phyloP scores from a whole-genome alignment of 2,797 vertebrate genomes.

The Kryptopterus vitreolus region DNA sequence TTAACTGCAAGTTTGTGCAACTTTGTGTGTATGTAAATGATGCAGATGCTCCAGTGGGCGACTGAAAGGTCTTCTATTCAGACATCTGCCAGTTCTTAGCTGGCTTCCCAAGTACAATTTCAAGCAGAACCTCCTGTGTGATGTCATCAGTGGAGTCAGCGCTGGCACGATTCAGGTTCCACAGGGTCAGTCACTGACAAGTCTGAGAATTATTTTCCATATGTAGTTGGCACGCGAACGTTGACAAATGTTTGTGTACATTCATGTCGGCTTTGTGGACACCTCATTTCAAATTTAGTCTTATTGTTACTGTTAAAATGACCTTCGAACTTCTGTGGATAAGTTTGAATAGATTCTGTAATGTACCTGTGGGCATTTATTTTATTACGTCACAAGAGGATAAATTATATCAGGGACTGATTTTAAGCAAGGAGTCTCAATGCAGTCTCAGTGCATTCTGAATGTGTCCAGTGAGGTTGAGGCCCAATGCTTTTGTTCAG shows the following conservation, averaged over 20 bases:
- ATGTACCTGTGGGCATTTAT: neutral
- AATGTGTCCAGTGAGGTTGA: neutral
- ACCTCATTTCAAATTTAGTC: neutral
- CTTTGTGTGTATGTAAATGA: conserved; percentile 41
- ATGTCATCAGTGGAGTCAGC: conserved; percentile 85
- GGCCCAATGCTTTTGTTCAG: neutral
- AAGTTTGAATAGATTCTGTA: neutral
- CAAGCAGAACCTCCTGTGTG: conserved; percentile 80
- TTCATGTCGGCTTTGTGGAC: neutral
- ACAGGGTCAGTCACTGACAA: conserved; percentile 75
- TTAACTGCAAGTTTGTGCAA: neutral
- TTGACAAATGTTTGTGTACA: neutral
- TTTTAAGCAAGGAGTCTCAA: neutral
- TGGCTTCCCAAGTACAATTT: conserved; percentile 89
- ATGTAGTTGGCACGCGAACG: neutral
- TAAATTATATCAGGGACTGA: neutral
- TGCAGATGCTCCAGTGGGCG: conserved; percentile 80
- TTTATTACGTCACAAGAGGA: neutral
- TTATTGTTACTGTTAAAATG: neutral
- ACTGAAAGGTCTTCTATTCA: conserved; percentile 73
- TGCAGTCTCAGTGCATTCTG: neutral
- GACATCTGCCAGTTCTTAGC: conserved; percentile 79
- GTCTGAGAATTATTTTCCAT: neutral
- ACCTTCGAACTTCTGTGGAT: neutral
- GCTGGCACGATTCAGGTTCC: conserved; percentile 90